phyloP scores from a whole-genome alignment of 2,888 invertebrate species.

The Cremastobaeus sp. region DNA sequence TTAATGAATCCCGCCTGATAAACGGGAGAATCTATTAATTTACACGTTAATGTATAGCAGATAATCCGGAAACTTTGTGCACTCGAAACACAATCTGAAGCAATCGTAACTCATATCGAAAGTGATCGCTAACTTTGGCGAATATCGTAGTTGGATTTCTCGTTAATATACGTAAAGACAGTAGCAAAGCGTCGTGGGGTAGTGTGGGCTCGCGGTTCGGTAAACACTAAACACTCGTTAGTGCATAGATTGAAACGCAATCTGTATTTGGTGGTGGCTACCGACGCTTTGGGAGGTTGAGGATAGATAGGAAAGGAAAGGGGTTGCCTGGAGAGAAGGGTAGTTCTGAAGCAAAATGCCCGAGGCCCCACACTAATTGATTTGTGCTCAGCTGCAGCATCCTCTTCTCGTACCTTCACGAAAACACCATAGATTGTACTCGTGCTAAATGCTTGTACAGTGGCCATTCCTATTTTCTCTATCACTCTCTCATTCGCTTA shows the following conservation, averaged over 20 bases:
- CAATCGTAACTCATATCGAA: constrained; percentile 57
- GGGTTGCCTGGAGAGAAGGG: constrained; percentile 65
- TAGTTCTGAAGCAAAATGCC: constrained; percentile 69
- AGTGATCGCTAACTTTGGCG: constrained; percentile 58
- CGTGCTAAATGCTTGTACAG: constrained; percentile 58
- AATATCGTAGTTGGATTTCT: constrained; percentile 64
- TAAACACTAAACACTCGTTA: constrained; percentile 78
- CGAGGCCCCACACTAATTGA: constrained; percentile 73
- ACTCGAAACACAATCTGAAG: constrained; percentile 34
- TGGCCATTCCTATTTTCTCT: constrained; percentile 58
- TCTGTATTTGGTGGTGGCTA: constrained; percentile 74
- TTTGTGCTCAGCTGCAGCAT: constrained; percentile 72
- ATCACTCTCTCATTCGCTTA: constrained; percentile 51
- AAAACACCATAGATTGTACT: constrained; percentile 68
- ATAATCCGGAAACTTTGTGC: constrained; percentile 24
- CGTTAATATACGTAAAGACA: constrained; percentile 70
- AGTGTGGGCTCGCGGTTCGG: constrained; percentile 74
- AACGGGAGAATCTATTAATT: constrained; percentile 22
- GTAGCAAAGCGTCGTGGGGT: constrained; percentile 68
- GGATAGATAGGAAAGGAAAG: constrained; percentile 62
- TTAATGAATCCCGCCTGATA: neutral
- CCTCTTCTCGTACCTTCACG: constrained; percentile 63
- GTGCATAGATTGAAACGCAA: constrained; percentile 77
- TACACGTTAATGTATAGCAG: constrained; percentile 16
- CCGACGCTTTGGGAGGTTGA: constrained; percentile 62